Conservation (phyloP, 2,113 vertebrate genomes). For the Isichthys henryi region DNA sequence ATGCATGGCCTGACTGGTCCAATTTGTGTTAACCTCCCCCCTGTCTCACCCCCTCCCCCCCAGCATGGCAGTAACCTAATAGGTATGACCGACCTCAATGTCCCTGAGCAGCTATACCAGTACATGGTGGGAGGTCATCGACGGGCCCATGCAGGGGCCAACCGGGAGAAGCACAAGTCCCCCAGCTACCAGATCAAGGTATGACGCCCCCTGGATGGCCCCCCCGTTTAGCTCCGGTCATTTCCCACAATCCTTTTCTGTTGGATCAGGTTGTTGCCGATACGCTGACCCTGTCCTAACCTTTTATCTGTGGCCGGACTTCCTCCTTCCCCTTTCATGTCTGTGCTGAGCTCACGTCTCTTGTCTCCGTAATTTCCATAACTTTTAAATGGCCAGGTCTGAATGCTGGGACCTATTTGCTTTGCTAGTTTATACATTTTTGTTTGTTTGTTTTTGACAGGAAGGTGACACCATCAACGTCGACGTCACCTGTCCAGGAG, state of each 20-base stretch:
- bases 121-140: conserved; percentile 98
- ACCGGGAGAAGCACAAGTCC: conserved; percentile 91
- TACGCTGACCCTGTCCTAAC: not conserved
- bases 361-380: not conserved
- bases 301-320: not conserved
- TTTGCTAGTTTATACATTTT: not conserved
- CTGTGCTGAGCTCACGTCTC: not conserved
- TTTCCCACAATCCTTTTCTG: not conserved
- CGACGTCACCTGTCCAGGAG: conserved; percentile 92
- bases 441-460: conserved; percentile 50
- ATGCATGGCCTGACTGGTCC: not conserved
- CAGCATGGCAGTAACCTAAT: conserved; percentile 96
- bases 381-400: not conserved
- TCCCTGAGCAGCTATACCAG: conserved; percentile 94
- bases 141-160: conserved; percentile 77
- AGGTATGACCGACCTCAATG: conserved; percentile 95
- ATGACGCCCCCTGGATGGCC: not conserved
- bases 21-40: not conserved
- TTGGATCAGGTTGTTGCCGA: not conserved
- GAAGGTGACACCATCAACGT: conserved; percentile 97
- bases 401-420: not conserved
- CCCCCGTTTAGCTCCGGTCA: too few relatives aligned
- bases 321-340: not conserved
- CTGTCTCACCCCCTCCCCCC: not conserved
- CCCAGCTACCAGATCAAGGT: conserved; percentile 98